These are phyloP conservation scores for Mormoops blainvillei DNA, from an alignment of 2,113 vertebrate species.

Conservation along the genomic window DNA sequence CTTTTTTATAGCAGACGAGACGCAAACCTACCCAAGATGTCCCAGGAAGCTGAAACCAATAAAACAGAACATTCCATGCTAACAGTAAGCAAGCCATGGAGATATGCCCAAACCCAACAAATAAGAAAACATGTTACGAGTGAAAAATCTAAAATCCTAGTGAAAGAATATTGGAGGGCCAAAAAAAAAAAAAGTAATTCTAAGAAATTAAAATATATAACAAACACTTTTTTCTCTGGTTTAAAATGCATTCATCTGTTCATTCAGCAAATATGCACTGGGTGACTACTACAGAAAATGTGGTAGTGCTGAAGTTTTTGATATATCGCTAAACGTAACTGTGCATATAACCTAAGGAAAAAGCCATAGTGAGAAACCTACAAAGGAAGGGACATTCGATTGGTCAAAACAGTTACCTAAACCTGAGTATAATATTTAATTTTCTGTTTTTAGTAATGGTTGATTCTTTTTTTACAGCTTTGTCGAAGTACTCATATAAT, in stretches of 20 bases:
- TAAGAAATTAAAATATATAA: not conserved
- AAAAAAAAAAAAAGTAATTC: not conserved
- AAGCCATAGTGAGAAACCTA: not conserved
- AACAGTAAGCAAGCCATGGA: not conserved
- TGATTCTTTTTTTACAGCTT: not conserved
- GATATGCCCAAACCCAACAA: not conserved
- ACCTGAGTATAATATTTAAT: not conserved
- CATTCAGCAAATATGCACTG: not conserved
- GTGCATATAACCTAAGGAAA: not conserved
- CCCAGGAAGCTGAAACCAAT: not conserved
- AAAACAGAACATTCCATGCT: not conserved
- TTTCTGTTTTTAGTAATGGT: conserved; percentile 4
- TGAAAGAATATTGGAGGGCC: not conserved
- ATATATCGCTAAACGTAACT: not conserved
- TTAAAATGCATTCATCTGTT: not conserved
- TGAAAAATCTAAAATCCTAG: not conserved
- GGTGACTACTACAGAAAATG: not conserved
- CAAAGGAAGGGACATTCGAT: not conserved
- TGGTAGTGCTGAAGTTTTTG: not conserved
- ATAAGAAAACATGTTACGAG: not conserved
- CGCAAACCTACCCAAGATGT: not conserved
- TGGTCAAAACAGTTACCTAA: conserved; percentile 8
- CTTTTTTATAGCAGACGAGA: not conserved
- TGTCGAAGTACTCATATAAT: not conserved
- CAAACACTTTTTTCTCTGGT: not conserved